These are phyloP conservation scores for Isoperla grammatica DNA, from an alignment of 2,888 invertebrate species.

Conservation along the genomic window DNA sequence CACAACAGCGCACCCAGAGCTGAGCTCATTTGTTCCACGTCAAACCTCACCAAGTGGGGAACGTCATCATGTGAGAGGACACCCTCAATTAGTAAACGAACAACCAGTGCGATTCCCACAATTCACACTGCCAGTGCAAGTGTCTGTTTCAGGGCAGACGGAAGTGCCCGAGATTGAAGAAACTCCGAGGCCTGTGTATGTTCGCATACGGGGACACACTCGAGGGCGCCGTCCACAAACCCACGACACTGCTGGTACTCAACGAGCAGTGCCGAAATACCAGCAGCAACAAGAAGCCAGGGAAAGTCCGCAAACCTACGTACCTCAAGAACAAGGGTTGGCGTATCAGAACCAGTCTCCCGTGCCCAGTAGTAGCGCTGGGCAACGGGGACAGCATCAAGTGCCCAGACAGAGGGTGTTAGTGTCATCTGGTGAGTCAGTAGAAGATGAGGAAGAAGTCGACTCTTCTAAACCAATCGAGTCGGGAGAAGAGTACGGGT, in stretches of 20 bases:
- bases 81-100: neutral
- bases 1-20: too few species aligned
- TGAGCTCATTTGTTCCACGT: too few species aligned
- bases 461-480: slow-evolving; percentile 19
- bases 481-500: slow-evolving; percentile 20
- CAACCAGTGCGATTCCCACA: neutral
- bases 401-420: too few species aligned
- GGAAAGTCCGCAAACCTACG: neutral
- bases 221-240: slow-evolving; percentile 5
- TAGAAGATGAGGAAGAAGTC: too few species aligned
- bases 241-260: neutral
- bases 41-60: too few species aligned
- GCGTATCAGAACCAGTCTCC: too few species aligned
- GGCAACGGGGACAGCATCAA: too few species aligned
- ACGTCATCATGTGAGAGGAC: too few species aligned
- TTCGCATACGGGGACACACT: slow-evolving; percentile 15
- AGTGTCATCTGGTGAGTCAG: too few species aligned
- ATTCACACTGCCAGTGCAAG: neutral
- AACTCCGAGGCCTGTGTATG: slow-evolving; percentile 12
- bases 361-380: too few species aligned
- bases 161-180: slow-evolving; percentile 8
- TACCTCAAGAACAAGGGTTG: too few species aligned
- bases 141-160: neutral
- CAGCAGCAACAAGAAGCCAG: neutral
- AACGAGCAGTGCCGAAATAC: neutral